Evolutionary conservation across 2,797 vertebrate genomes (phyloP).

Genomic region (Acropternis orthonyx): DNA sequence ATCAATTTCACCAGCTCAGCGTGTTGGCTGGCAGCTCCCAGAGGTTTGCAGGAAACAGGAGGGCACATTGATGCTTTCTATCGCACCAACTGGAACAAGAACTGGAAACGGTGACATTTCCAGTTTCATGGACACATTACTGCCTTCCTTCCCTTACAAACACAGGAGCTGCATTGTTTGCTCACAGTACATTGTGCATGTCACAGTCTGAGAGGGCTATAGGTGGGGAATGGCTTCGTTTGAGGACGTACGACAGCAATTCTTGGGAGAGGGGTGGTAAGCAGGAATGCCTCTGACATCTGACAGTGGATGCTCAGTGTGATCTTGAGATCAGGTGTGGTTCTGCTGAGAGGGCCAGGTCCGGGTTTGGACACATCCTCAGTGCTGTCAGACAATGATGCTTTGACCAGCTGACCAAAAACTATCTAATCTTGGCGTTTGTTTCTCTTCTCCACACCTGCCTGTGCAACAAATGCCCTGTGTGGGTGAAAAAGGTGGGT

Average conservation of each 20-base stretch:
- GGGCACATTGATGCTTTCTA: background rate
- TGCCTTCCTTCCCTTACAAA: background rate
- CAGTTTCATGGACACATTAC: background rate
- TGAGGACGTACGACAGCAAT: background rate
- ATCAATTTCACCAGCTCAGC: conserved; percentile 55
- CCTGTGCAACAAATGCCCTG: background rate
- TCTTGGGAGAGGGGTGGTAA: background rate
- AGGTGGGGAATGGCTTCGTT: background rate
- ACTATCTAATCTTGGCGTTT: background rate
- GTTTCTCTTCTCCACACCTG: background rate
- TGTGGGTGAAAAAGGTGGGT: background rate
- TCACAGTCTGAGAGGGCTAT: accelerated
- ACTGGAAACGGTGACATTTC: background rate
- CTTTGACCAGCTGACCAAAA: background rate
- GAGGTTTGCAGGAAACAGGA: background rate
- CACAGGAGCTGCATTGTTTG: background rate
- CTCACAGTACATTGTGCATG: background rate
- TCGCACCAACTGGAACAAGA: background rate
- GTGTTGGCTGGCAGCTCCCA: conserved; percentile 30
- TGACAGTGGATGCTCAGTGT: background rate
- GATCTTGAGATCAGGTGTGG: background rate
- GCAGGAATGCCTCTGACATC: background rate
- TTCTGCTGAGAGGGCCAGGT: background rate
- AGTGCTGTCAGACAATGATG: background rate
- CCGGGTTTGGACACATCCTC: background rate